Conservation (phyloP, 35 echinoderm and acorn worm species). For the Eucidaris tribuloides region DNA sequence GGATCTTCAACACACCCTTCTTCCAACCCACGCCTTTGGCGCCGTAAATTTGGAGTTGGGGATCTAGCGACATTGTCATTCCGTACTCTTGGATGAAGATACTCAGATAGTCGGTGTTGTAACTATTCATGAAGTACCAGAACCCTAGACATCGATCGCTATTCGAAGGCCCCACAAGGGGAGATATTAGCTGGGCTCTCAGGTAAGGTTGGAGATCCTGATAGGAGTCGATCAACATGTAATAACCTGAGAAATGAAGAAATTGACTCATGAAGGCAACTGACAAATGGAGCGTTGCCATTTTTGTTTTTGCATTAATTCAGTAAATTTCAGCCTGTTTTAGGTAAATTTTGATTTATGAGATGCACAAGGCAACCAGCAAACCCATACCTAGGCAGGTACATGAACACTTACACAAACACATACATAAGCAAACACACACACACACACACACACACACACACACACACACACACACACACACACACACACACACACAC, state of each 20-base stretch:
- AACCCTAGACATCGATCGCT: not conserved
- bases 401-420: no score
- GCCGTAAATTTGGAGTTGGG: not conserved
- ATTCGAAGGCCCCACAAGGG: not conserved
- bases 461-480: no score
- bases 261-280: no score
- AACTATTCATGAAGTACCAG: conserved; percentile 9
- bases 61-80: not conserved
- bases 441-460: no score
- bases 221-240: not conserved
- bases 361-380: no score
- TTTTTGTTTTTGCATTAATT: no score
- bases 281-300: no score
- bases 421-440: no score
- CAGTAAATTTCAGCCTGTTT: no score
- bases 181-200: not conserved
- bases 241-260: not conserved
- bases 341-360: no score
- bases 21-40: not conserved
- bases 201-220: not conserved
- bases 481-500: no score
- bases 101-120: not conserved
- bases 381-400: no score
- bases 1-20: not conserved
- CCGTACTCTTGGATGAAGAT: not conserved